Conservation (phyloP, 2,113 vertebrate genomes). For the Muscicapa adusta region DNA sequence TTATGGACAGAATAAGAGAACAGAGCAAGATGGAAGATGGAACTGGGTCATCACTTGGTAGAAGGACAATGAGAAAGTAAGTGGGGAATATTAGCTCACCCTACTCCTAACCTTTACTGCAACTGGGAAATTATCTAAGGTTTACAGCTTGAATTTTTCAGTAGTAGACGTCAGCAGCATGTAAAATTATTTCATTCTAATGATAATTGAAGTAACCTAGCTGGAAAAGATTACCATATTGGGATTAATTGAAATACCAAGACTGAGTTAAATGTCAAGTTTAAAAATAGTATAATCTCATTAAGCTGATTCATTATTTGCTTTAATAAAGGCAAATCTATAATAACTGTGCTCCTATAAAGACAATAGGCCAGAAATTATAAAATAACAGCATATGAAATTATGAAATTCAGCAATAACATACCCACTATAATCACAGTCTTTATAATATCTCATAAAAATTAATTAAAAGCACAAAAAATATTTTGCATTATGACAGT, state of each 20-base stretch:
- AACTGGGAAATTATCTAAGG: neutral
- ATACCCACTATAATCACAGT: neutral
- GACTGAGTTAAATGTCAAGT: neutral
- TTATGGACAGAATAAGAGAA: neutral
- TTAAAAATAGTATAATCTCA: constrained; percentile 6
- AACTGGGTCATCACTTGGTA: neutral
- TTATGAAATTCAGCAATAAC: neutral
- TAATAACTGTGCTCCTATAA: neutral
- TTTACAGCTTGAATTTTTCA: neutral
- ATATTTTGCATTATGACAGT: neutral
- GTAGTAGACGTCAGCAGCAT: neutral
- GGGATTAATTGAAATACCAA: constrained; percentile 23
- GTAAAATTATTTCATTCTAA: neutral
- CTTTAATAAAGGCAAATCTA: neutral
- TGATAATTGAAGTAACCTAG: neutral
- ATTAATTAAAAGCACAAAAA: neutral
- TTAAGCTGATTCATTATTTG: neutral
- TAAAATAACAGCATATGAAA: neutral
- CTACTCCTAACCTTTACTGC: neutral
- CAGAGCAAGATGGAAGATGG: neutral
- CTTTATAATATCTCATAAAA: neutral
- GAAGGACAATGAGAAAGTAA: neutral
- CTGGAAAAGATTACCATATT: neutral
- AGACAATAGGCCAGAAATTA: neutral
- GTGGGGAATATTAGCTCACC: neutral